These are phyloP conservation scores for Halocynthia aurantium DNA, from an alignment of 23 tunicate genomes.

Conservation along the genomic window DNA sequence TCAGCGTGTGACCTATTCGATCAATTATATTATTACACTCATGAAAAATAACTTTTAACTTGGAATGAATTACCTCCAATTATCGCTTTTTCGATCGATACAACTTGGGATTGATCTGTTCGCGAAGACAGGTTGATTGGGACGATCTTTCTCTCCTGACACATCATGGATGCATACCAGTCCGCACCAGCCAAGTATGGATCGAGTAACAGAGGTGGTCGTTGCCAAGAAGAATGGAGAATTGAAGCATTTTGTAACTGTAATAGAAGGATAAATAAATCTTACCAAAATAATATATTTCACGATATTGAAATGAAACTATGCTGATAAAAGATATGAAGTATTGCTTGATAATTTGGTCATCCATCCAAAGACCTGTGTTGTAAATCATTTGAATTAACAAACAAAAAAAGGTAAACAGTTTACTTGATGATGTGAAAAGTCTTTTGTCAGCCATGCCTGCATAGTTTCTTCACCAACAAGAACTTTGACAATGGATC, in stretches of 20 bases:
- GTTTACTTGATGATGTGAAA: conserved; percentile 77
- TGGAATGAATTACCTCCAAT: conserved; percentile 42
- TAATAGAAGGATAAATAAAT: neutral
- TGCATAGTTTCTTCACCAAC: conserved; percentile 60
- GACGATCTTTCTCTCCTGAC: conserved; percentile 48
- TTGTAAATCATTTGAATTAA: neutral
- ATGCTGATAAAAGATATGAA: neutral
- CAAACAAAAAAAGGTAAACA: too few species aligned
- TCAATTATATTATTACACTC: neutral
- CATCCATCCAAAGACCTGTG: neutral
- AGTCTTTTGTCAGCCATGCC: conserved; percentile 82
- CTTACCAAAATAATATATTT: neutral
- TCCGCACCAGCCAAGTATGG: conserved; percentile 75
- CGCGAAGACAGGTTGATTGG: conserved; percentile 70
- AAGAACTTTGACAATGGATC: conserved; percentile 45
- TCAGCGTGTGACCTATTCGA: conserved; percentile 62
- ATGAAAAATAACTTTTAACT: neutral
- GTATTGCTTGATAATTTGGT: neutral
- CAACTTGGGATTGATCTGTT: conserved; percentile 57
- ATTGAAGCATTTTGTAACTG: conserved; percentile 90
- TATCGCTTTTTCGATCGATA: conserved; percentile 68
- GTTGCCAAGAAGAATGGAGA: conserved; percentile 83
- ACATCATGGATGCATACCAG: conserved; percentile 77
- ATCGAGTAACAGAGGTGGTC: conserved; percentile 81
- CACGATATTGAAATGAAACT: neutral